phyloP scores from a whole-genome alignment of 1,140 invertebrate species.

The Magallana ariakensis region DNA sequence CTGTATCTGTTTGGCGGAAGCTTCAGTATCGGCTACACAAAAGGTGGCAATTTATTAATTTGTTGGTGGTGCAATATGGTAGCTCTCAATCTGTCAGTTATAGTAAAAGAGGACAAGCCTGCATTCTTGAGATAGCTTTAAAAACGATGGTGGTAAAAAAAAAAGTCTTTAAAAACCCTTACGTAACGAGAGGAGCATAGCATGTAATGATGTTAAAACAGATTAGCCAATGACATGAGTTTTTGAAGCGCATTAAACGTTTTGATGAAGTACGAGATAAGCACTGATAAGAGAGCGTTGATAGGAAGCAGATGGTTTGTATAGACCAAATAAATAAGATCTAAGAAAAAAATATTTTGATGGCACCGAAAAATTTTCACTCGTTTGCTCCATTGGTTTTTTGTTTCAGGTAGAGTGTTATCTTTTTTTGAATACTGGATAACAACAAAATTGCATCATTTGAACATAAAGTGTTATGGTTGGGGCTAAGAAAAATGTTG shows the following conservation, averaged over 20 bases:
- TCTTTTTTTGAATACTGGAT: too few relatives aligned
- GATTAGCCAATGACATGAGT: constrained; percentile 27
- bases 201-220: constrained; percentile 15
- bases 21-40: not conserved
- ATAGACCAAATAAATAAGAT: constrained; percentile 9
- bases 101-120: not conserved
- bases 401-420: not conserved
- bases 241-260: constrained; percentile 28
- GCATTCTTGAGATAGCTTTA: constrained; percentile 17
- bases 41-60: constrained; percentile 26
- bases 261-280: constrained; percentile 33
- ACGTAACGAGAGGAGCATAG: not conserved
- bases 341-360: not conserved
- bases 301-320: constrained; percentile 24
- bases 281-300: not conserved
- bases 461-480: too few relatives aligned
- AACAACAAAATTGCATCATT: too few relatives aligned
- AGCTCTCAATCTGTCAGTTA: constrained; percentile 1
- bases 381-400: not conserved
- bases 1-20: not conserved
- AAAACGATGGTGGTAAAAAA: not conserved
- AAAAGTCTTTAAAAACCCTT: not conserved
- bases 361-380: not conserved
- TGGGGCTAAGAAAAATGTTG: too few relatives aligned
- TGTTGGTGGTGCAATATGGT: constrained; percentile 29